A percentile compares a stretch with the other conserved stretches of the same genome.
Evolutionary conservation across 2,888 invertebrate species (phyloP).

Genomic region (Mechanitis mazaeus): DNA sequence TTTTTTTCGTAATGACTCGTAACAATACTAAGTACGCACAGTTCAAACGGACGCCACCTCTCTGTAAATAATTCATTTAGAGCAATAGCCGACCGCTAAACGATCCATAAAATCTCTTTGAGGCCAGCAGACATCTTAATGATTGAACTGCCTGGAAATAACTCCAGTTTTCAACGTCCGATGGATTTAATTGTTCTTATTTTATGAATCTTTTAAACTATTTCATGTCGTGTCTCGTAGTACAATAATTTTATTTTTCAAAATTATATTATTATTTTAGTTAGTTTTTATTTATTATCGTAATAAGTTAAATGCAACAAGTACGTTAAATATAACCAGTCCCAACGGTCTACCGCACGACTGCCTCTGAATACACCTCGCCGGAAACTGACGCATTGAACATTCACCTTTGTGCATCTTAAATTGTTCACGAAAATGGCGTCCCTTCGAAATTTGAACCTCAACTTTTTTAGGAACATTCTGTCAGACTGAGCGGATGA

Average conservation of each 20-base stretch:
- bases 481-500: not conserved
- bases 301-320: constrained; percentile 11
- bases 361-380: constrained; percentile 17
- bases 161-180: constrained; percentile 30
- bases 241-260: too few species aligned
- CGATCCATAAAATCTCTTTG: constrained; percentile 56
- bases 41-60: constrained; percentile 36
- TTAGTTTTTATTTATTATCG: too few species aligned
- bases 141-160: constrained; percentile 36
- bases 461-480: constrained; percentile 4
- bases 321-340: constrained; percentile 15
- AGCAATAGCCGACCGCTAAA: constrained; percentile 46
- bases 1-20: constrained; percentile 11
- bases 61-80: constrained; percentile 49
- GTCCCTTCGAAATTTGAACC: constrained; percentile 25
- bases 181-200: constrained; percentile 23
- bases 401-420: constrained; percentile 18
- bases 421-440: constrained; percentile 30
- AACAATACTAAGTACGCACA: constrained; percentile 26
- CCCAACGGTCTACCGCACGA: constrained; percentile 16
- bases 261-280: not conserved
- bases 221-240: too few species aligned
- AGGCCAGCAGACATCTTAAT: constrained; percentile 50
- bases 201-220: constrained; percentile 12
- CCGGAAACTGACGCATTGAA: constrained; percentile 21